Base-by-base conservation (phyloP, 2,888 invertebrate species). In the Meta bourneti region DNA sequence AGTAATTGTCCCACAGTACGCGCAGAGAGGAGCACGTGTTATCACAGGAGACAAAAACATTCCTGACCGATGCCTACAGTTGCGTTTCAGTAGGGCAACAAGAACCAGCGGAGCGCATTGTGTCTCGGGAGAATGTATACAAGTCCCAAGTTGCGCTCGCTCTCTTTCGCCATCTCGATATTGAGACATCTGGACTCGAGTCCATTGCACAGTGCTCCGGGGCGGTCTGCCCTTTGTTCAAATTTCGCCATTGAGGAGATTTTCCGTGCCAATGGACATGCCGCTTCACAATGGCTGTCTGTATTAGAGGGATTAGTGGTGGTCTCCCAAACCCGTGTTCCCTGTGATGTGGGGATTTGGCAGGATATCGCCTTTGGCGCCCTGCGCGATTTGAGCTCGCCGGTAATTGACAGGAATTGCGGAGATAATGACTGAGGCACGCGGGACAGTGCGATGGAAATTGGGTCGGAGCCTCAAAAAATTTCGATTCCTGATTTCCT, bases 151-250 rank as follows among this genome's bases (percentile, higher is more conserved):
- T 78, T 89, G 79, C 90, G 71, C 61, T 34, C 1, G 34, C 34
- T 78, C 79, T 90, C 83, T 72, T 70, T 90, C 90, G 61, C 52
- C 71, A 71, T 51, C 19, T 49, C 83, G 85, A 87, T 87, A 91
- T 91, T 91, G 91, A 91, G 91, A 82, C 91, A 87, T 91, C 91
- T 87, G 77, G 78, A 74, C 19, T 52, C 19, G 75, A 71, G 83
- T 71, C 13, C 61, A 81, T 79, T 20, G 69, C 77, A 78, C 61
- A 11, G 51, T 51, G 34, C 79, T 81, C 75, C 52, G 81, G 90
- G 87, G 91, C 91, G 91, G 91, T 91, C 87, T 87, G 19, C 78
- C 54, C 91, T 91, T 91, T 91, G 91, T 91, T 82, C 86, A 82
- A 77, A 77, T 16, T 82, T 82, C 61, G 70, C 91, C 78, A 91